These are phyloP conservation scores for Cololabis saira DNA, from an alignment of 2,113 vertebrate species.

Conservation along the genomic window DNA sequence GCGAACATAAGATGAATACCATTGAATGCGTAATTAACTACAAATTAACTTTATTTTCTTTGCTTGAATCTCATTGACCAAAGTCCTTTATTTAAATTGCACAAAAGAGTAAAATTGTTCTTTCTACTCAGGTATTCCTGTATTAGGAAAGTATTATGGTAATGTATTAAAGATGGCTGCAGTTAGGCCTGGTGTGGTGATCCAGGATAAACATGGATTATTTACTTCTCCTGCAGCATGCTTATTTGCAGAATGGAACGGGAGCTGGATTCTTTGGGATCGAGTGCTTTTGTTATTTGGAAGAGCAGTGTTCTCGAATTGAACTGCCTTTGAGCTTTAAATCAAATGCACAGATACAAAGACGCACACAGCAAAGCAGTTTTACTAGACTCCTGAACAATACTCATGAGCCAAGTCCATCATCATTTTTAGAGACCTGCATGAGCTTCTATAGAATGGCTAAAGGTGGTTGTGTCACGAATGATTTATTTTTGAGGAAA, in stretches of 20 bases:
- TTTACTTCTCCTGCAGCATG: conserved; percentile 41
- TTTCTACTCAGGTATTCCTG: conserved; percentile 17
- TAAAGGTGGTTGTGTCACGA: background rate
- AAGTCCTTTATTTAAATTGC: background rate
- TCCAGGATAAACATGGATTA: conserved; percentile 45
- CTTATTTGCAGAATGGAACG: conserved; percentile 72
- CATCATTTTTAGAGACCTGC: too few relatives aligned
- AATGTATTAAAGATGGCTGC: conserved; percentile 13
- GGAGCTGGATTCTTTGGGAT: conserved; percentile 61
- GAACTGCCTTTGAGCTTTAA: conserved; percentile 70
- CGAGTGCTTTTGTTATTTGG: conserved; percentile 66
- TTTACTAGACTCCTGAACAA: background rate
- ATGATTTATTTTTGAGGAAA: conserved; percentile 41
- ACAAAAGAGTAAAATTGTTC: conserved; percentile 17
- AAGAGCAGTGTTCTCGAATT: conserved; percentile 53
- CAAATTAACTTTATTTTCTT: background rate
- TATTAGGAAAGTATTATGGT: conserved; percentile 33
- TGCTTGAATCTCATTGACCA: too few relatives aligned
- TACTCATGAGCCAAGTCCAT: background rate
- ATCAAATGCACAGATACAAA: conserved; percentile 39
- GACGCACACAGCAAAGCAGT: conserved; percentile 17
- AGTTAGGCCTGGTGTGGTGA: conserved; percentile 38
- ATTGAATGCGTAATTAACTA: background rate
- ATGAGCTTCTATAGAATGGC: background rate
- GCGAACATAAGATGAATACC: background rate